Evolutionary conservation across 2,113 vertebrate species (phyloP).

Genomic region (Oplegnathus fasciatus): DNA sequence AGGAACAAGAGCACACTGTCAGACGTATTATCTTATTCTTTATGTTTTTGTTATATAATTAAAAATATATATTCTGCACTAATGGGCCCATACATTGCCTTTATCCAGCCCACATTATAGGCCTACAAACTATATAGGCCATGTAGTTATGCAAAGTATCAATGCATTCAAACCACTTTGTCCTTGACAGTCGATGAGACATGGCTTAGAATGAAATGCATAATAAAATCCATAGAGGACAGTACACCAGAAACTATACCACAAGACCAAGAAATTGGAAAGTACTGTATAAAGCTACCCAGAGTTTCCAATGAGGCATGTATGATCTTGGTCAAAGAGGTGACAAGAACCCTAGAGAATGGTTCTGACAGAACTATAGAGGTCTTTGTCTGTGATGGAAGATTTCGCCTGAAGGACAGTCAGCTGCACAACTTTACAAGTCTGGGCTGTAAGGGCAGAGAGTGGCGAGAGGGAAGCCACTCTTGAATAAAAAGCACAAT

Average conservation of each 20-base stretch:
- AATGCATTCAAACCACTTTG: conserved; percentile 4
- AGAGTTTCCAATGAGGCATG: neutral
- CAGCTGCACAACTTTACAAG: neutral
- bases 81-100: conserved; percentile 3
- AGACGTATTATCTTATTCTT: neutral
- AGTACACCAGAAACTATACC: neutral
- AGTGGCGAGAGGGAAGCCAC: neutral
- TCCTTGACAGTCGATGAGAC: conserved; percentile 35
- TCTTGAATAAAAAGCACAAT: neutral
- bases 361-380: neutral
- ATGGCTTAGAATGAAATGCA: conserved; percentile 15
- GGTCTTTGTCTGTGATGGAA: neutral
- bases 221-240: neutral
- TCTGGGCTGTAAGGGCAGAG: neutral
- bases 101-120: neutral
- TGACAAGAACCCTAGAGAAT: neutral
- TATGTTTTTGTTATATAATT: neutral
- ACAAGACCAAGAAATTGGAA: neutral
- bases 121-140: neutral
- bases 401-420: conserved; percentile 21
- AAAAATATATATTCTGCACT: neutral
- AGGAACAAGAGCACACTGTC: neutral
- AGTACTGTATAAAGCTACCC: neutral
- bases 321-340: conserved; percentile 8
- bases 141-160: conserved; percentile 1